Base-by-base conservation (phyloP, 2,888 invertebrate genomes). In the Acanthoscelides obtectus region DNA sequence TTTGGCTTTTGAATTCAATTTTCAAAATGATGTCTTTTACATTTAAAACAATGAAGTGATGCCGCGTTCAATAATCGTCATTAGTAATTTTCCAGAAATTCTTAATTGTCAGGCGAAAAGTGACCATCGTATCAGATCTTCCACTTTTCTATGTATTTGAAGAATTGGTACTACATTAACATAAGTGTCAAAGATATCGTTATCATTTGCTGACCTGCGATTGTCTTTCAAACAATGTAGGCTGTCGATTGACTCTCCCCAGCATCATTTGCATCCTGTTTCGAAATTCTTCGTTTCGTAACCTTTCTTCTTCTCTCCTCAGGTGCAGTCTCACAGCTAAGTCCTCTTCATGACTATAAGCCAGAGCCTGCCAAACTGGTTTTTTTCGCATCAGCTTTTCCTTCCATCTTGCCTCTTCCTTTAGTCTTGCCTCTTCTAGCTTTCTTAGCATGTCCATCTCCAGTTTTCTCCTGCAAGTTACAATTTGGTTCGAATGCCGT, bases 221-320 rank as follows among this genome's bases (percentile, higher is more conserved):
- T 80, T 90, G 90, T 75, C 92, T 86, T 82, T 92, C 92, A 79
- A 92, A 92, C 5, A 92, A 87, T 78, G 92, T 89, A 0, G 92
- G 92, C 77, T 92, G 92, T 76, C 88, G 88, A 71, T 90, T 90
- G 0, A 93, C 92, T 76, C 92, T 87, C 22, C 90, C 90, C 75
- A 91, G 86, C 92, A 93, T 93, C 76, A 90, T 82, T 80, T 92
- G 91, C 92, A 93, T 93, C 79, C 91, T 89, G 74, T 91, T 87
- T 0, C 89, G 87, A 79, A 91, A 91, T 80, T 91, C 90, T 80
- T 92, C 91, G 20, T 88, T 88, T 73, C 91, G 87, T 82, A 92
- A 88, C 77, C 89, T 86, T 72, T 92, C 92, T 81, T 92, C 92
- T 69, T 91, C 91, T 22, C 90, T 88, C 12, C 92, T 86, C 65